Evolutionary conservation across 2,888 invertebrate genomes (phyloP).

Genomic region (Nineta flava): DNA sequence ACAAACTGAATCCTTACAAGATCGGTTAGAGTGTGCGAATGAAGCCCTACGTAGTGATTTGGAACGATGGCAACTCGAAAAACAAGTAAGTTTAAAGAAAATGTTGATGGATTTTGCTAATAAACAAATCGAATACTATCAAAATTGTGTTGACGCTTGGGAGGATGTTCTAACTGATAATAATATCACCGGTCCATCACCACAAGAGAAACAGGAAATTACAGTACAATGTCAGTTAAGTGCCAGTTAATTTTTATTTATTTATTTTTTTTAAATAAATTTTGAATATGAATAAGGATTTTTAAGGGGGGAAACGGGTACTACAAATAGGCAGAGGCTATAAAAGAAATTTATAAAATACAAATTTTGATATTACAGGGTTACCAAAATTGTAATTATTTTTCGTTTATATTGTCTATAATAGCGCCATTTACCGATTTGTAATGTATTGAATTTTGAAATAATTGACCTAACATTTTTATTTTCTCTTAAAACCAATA

Average conservation of each 20-base stretch:
- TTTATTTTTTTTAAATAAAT: no score
- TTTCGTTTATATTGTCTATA: no score
- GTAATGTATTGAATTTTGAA: no score
- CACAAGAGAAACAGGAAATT: conserved; percentile 1
- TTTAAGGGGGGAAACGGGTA: no score
- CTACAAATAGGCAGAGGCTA: no score
- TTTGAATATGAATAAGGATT: no score
- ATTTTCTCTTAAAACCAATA: no score
- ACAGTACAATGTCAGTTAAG: neutral
- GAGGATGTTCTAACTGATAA: conserved; percentile 26
- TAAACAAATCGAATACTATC: conserved; percentile 46
- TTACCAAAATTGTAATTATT: no score
- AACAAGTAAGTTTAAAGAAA: conserved; percentile 43
- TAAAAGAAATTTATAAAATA: no score
- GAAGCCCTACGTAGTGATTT: conserved; percentile 50
- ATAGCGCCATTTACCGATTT: no score
- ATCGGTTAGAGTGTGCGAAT: conserved; percentile 50
- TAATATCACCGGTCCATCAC: neutral
- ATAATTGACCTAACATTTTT: no score
- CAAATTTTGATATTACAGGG: no score
- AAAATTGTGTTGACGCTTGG: conserved; percentile 40
- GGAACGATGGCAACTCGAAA: conserved; percentile 48
- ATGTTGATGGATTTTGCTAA: conserved; percentile 44
- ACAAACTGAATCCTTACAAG: conserved; percentile 36
- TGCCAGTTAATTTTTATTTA: neutral